Base-by-base conservation (phyloP, 2,888 invertebrate species). In the Malachius bipustulatus region DNA sequence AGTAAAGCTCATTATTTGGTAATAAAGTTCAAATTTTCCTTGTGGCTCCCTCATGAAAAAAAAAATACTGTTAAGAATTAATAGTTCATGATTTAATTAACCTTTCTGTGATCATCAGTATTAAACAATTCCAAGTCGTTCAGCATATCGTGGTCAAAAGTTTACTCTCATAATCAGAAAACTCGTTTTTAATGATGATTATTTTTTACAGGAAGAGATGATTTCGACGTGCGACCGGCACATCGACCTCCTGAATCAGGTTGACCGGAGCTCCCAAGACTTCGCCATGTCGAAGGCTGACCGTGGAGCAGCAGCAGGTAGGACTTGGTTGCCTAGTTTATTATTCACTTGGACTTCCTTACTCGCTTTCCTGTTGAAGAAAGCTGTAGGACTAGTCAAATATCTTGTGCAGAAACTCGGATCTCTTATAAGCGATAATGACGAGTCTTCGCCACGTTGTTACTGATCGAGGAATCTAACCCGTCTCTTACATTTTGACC, bases 211-310 rank as follows among this genome's bases (percentile, higher is more conserved):
- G 90, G 77, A 77, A 60, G 89, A 89, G 68, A 71, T 91, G 54
- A 71, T 83, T 57, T 75, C 78, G 41, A 82, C 83, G 39, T 89
- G 90, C 67, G 78, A 82, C 50, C 85, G 89, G 55, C 88, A 90
- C 64, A 77, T 88, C 54, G 77, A 75, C 56, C 78, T 84, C 54
- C 70, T 90, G 64, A 77, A 54, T 24, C 52, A 57, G 30, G 55
- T 60, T 33, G 57, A 55, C 36, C 55, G 57, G 37, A 56, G 56
- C 6, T 55, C 59, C 16, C 56, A 59, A 34, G 57, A 58, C 43
- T 56, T 51, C 44, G 51, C 56, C 36, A 53, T 61, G 44, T 49
- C 56, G 3, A 49, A 47, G 30, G 44, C 47, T 34, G 58, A 60
- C 45, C 57, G 53, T 32, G 54, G 54, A 43, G 48, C 56, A 36